A percentile compares a stretch with the other conserved stretches of the same genome.
Evolutionary conservation across 2,797 vertebrate genomes (phyloP).

Genomic region (Pelochelys cantorii): DNA sequence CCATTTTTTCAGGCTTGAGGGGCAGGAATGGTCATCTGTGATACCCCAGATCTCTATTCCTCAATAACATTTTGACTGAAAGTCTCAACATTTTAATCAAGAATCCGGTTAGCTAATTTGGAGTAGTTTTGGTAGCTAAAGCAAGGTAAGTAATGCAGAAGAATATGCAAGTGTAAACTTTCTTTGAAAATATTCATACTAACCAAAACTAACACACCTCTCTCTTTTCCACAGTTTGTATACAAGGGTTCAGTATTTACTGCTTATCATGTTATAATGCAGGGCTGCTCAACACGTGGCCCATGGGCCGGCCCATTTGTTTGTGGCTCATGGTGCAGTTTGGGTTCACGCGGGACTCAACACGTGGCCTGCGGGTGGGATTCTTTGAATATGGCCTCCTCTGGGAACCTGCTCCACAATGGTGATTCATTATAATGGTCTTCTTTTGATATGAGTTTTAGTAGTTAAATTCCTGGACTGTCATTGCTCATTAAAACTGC

Average conservation of each 20-base stretch:
- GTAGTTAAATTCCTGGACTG: too few relatives aligned
- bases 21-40: not conserved
- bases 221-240: not conserved
- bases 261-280: not conserved
- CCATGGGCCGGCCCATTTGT: too few relatives aligned
- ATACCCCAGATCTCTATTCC: not conserved
- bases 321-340: too few relatives aligned
- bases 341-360: too few relatives aligned
- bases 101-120: not conserved
- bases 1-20: not conserved
- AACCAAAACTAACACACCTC: not conserved
- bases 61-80: not conserved
- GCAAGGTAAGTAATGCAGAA: not conserved
- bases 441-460: too few relatives aligned
- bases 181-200: not conserved
- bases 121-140: not conserved
- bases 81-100: not conserved
- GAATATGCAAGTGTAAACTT: not conserved
- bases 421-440: too few relatives aligned
- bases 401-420: too few relatives aligned
- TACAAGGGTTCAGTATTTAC: not conserved
- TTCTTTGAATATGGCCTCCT: too few relatives aligned
- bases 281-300: too few relatives aligned
- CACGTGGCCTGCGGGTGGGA: too few relatives aligned
- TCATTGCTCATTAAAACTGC: too few relatives aligned